Percentiles rank a stretch among this genome's conserved stretches.
Evolutionary conservation across 2,797 vertebrate genomes (phyloP).

Genomic region (Chrosomus eos): DNA sequence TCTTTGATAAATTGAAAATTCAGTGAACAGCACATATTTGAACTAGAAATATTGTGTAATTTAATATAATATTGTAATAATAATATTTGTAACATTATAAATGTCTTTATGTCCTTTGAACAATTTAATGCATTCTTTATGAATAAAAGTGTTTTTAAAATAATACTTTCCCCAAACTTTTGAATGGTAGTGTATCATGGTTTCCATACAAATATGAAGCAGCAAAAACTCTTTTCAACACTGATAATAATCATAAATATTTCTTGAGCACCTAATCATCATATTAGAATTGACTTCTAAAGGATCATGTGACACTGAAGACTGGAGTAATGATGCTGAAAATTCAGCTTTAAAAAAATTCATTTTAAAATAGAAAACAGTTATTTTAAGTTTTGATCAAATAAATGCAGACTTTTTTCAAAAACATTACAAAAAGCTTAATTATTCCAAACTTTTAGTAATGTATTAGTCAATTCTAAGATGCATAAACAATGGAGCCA

Average conservation of each 20-base stretch:
- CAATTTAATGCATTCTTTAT: neutral
- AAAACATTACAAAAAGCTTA: neutral
- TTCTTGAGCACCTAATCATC: neutral
- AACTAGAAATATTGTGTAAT: neutral
- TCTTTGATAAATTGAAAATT: neutral
- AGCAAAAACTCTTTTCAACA: no score
- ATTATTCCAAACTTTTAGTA: neutral
- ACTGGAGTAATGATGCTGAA: neutral
- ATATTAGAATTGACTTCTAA: neutral
- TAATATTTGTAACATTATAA: neutral
- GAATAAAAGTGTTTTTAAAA: neutral
- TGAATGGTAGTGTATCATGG: no score
- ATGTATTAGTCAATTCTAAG: neutral
- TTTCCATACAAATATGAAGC: no score
- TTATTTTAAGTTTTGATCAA: neutral
- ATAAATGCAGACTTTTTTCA: neutral
- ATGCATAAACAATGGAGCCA: neutral
- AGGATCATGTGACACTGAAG: neutral
- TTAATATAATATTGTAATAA: no score
- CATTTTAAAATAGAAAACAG: neutral
- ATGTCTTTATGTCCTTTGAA: neutral
- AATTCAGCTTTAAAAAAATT: neutral
- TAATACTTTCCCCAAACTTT: no score
- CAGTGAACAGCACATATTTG: neutral
- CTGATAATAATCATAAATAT: neutral